A percentile compares a stretch with the other conserved stretches of the same genome.
phyloP scores from a whole-genome alignment of 2,797 vertebrate genomes.

The Melanotaenia nigrans region DNA sequence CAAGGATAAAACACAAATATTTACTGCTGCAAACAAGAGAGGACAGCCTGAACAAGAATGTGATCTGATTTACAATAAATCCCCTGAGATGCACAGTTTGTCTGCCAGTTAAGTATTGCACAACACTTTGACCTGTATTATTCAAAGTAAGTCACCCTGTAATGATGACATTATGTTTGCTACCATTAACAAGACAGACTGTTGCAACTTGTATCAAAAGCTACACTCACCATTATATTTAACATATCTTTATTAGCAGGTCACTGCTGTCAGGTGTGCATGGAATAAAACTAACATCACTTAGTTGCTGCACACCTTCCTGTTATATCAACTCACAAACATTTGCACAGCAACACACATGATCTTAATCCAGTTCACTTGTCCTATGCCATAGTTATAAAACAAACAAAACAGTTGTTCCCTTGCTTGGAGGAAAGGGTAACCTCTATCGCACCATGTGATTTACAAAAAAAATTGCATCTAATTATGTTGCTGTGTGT shows the following conservation, averaged over 20 bases:
- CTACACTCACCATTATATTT: slow-evolving; percentile 4
- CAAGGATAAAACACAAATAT: slow-evolving; percentile 20
- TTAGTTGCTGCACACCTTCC: background rate
- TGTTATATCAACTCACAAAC: background rate
- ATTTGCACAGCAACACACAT: background rate
- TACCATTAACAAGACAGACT: slow-evolving; percentile 27
- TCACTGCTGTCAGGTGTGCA: slow-evolving; percentile 5
- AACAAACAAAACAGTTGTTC: slow-evolving; percentile 22
- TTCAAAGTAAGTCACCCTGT: slow-evolving; percentile 10
- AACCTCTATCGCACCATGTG: slow-evolving; percentile 2
- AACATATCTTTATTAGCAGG: slow-evolving; percentile 18
- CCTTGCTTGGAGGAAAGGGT: slow-evolving; percentile 12
- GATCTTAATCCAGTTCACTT: slow-evolving; percentile 2
- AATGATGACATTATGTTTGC: slow-evolving; percentile 6
- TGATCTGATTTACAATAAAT: slow-evolving; percentile 33
- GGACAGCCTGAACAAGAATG: slow-evolving; percentile 17
- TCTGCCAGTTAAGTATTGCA: slow-evolving; percentile 6
- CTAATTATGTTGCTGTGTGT: background rate
- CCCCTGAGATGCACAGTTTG: slow-evolving; percentile 6
- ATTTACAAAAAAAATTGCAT: slow-evolving; percentile 22
- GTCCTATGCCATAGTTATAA: slow-evolving; percentile 13
- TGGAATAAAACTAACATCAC: background rate
- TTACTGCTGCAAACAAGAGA: slow-evolving; percentile 18
- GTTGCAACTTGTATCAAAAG: slow-evolving; percentile 29
- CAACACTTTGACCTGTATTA: slow-evolving; percentile 25